Percentiles rank a stretch among this genome's conserved stretches.
These are phyloP conservation scores for Parus major DNA, from an alignment of 2,113 vertebrate species.

Conservation along the genomic window DNA sequence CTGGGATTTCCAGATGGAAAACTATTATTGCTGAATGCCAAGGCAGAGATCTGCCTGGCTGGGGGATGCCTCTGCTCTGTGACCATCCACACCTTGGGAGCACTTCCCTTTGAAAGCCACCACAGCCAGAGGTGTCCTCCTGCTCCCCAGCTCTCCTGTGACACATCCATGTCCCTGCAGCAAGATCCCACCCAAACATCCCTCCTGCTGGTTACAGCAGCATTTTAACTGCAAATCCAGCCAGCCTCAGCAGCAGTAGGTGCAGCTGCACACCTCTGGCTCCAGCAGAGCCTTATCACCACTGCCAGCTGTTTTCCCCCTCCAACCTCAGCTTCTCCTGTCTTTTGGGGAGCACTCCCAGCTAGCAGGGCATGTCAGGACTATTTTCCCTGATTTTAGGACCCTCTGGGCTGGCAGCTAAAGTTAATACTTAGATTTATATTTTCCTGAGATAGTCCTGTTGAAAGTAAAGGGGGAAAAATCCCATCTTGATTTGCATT, in stretches of 20 bases:
- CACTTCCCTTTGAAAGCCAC: neutral
- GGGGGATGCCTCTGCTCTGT: neutral
- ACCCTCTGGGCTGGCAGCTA: neutral
- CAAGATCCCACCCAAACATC: neutral
- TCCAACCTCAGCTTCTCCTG: neutral
- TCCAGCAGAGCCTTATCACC: neutral
- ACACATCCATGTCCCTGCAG: fast-evolving
- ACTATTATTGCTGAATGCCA: neutral
- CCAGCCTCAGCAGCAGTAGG: neutral
- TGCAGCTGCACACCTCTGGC: neutral
- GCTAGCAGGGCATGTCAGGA: neutral
- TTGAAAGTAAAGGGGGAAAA: neutral
- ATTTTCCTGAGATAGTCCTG: neutral
- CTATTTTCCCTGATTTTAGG: neutral
- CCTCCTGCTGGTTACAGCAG: neutral
- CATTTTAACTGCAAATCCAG: fast-evolving
- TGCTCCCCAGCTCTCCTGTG: neutral
- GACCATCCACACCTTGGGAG: neutral
- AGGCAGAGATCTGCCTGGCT: neutral
- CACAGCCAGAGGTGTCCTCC: neutral
- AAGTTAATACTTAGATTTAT: constrained; percentile 10
- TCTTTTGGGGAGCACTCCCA: neutral
- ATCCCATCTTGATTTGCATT: constrained; percentile 12
- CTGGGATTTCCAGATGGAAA: neutral
- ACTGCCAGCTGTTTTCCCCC: neutral